phyloP scores from a whole-genome alignment of 2,113 vertebrate genomes.

The Acanthisitta chloris region DNA sequence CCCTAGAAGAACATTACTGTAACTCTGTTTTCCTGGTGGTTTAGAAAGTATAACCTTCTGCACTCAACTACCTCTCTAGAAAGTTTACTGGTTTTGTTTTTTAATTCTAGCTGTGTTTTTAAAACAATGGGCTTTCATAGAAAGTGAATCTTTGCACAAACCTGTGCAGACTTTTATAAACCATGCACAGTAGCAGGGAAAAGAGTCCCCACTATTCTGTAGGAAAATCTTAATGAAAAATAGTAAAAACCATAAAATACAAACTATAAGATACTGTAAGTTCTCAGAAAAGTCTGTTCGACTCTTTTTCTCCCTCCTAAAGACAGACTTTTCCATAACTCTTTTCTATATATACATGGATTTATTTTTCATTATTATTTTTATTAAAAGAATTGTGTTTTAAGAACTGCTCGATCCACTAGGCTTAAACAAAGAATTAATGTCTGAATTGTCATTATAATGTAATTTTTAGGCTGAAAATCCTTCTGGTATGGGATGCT shows the following conservation, averaged over 20 bases:
- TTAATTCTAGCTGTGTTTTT: not conserved
- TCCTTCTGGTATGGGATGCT: not conserved
- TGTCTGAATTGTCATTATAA: constrained; percentile 11
- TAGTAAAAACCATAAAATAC: not conserved
- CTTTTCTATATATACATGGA: not conserved
- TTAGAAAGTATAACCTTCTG: not conserved
- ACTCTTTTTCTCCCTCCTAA: not conserved
- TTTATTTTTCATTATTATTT: constrained; percentile 37
- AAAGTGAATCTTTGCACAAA: not conserved
- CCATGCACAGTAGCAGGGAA: not conserved
- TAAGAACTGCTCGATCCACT: not conserved
- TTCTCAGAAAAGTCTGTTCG: not conserved
- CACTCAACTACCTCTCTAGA: not conserved
- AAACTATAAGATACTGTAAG: not conserved
- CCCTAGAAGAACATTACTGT: not conserved
- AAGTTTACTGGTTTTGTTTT: not conserved
- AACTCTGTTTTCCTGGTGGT: not conserved
- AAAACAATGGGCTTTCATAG: not conserved
- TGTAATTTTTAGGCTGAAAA: constrained; percentile 35
- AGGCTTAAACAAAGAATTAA: not conserved
- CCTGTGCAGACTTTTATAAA: not conserved
- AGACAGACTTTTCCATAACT: not conserved
- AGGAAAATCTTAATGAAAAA: not conserved
- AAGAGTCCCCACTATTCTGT: not conserved
- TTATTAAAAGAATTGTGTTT: constrained; percentile 20